Conservation (phyloP, 2,888 invertebrate genomes). For the Myopa tessellatipennis region DNA sequence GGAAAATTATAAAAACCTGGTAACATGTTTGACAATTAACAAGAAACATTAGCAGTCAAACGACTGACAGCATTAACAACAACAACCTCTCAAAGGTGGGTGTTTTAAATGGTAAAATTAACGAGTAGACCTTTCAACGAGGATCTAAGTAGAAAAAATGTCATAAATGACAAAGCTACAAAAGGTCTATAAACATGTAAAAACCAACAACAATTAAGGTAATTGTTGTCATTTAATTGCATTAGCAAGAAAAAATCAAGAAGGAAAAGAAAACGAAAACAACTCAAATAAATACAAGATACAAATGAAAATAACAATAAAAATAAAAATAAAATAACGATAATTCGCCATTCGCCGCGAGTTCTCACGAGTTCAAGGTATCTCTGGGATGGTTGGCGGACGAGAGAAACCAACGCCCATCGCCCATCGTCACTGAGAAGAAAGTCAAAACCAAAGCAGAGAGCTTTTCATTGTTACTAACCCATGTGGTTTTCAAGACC, state of each 20-base stretch:
- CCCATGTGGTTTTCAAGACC: not conserved
- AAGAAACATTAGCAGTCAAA: too few relatives aligned
- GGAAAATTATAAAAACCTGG: too few relatives aligned
- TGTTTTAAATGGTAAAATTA: too few relatives aligned
- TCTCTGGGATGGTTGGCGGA: not conserved
- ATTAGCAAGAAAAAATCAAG: not conserved
- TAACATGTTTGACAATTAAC: too few relatives aligned
- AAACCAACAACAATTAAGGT: not conserved
- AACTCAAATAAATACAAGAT: not conserved
- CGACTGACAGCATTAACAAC: too few relatives aligned
- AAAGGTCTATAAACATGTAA: not conserved
- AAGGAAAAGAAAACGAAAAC: not conserved
- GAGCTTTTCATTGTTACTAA: slow-evolving; percentile 2
- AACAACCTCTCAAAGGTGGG: too few relatives aligned
- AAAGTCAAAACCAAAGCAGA: too few relatives aligned
- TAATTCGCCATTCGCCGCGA: not conserved
- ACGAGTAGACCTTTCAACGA: too few relatives aligned
- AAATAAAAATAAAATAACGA: not conserved
- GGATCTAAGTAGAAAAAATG: slow-evolving; percentile 9
- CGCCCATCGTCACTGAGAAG: not conserved
- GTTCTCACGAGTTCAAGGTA: slow-evolving; percentile 36
- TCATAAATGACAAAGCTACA: not conserved
- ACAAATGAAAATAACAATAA: not conserved
- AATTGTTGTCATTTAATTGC: slow-evolving; percentile 16
- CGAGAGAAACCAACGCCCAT: not conserved